phyloP scores from a whole-genome alignment of 2,113 vertebrate genomes.

The Penelope pileata region DNA sequence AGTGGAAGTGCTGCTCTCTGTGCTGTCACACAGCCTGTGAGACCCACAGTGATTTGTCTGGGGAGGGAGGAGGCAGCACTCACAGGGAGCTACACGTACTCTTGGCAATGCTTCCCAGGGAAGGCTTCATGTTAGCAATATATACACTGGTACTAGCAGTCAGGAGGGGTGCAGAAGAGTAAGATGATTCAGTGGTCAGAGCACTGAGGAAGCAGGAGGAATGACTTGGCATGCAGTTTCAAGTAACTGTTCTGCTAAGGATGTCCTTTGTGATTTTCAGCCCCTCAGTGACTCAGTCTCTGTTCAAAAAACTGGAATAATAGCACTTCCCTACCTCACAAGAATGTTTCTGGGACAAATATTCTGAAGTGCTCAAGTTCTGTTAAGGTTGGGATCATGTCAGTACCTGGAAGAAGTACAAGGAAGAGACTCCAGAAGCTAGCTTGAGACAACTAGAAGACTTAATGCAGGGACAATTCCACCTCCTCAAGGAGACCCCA shows the following conservation, averaged over 20 bases:
- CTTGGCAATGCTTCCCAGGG: not conserved
- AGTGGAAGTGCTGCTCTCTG: not conserved
- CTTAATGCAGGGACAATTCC: not conserved
- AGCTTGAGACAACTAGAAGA: not conserved
- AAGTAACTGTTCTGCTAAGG: not conserved
- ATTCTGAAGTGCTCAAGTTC: not conserved
- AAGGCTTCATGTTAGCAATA: not conserved
- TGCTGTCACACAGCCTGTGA: not conserved
- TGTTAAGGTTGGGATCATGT: not conserved
- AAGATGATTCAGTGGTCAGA: not conserved
- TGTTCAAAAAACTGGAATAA: not conserved
- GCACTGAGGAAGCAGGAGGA: not conserved
- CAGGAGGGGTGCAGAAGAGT: not conserved
- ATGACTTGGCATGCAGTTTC: not conserved
- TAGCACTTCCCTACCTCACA: constrained; percentile 17
- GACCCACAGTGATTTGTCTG: not conserved
- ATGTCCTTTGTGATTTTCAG: not conserved
- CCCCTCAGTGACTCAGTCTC: not conserved
- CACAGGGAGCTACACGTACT: not conserved
- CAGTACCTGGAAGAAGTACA: not conserved
- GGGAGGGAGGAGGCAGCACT: not conserved
- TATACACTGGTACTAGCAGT: not conserved
- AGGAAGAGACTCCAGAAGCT: not conserved
- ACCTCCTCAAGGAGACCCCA: not conserved
- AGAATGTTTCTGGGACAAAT: not conserved